phyloP scores from a whole-genome alignment of 2,888 invertebrate genomes.

The Ecliptopera silaceata region DNA sequence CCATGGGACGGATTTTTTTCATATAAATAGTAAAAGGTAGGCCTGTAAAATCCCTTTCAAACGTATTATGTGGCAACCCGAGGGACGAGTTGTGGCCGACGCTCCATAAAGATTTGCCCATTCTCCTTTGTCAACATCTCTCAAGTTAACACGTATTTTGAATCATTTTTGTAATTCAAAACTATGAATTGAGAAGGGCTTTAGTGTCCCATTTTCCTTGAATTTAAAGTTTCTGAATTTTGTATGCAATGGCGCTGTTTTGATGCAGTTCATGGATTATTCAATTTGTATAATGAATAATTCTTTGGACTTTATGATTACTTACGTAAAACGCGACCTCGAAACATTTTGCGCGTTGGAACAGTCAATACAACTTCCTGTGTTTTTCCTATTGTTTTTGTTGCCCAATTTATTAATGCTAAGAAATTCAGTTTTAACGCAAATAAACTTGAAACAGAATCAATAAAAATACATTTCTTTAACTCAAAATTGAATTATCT shows the following conservation, averaged over 20 bases:
- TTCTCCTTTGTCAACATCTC: too few species aligned
- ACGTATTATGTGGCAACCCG: too few species aligned
- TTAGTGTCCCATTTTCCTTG: constrained; percentile 35
- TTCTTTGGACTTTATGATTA: constrained; percentile 2
- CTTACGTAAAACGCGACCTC: constrained; percentile 15
- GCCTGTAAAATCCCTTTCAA: too few species aligned
- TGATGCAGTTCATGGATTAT: constrained; percentile 28
- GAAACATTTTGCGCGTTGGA: constrained; percentile 12
- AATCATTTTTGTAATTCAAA: constrained; percentile 15
- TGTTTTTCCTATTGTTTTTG: background rate
- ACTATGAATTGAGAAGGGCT: constrained; percentile 26
- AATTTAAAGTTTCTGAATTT: constrained; percentile 34
- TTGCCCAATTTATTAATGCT: background rate
- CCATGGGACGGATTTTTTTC: too few species aligned
- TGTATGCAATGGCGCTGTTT: constrained; percentile 26
- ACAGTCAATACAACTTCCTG: constrained; percentile 6
- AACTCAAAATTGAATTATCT: too few species aligned
- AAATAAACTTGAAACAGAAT: too few species aligned
- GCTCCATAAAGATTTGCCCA: too few species aligned
- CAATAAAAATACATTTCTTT: too few species aligned
- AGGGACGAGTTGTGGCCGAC: too few species aligned
- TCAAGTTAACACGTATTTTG: constrained; percentile 12
- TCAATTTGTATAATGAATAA: constrained; percentile 18
- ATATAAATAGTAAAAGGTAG: too few species aligned
- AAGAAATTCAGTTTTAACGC: too few species aligned